phyloP scores from a whole-genome alignment of 2,797 vertebrate species.

The Onychomys arenicola region DNA sequence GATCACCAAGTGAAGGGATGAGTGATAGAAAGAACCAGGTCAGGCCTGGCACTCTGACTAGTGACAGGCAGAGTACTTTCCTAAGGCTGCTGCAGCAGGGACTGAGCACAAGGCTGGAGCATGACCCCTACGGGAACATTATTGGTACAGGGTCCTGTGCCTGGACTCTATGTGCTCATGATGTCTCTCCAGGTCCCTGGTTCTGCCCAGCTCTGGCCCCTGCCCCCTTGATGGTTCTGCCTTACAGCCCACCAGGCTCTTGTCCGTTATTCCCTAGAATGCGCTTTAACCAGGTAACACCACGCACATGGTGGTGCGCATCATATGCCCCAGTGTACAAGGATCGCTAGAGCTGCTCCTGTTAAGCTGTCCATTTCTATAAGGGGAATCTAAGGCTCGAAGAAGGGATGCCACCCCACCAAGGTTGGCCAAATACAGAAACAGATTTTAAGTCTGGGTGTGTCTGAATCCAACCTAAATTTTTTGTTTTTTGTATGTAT shows the following conservation, averaged over 20 bases:
- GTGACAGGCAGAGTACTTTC: background rate
- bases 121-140: background rate
- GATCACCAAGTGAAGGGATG: background rate
- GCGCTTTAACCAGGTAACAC: background rate
- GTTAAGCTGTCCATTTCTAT: background rate
- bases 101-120: no score
- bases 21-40: background rate
- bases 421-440: background rate
- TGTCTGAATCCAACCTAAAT: background rate
- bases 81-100: rapidly evolving
- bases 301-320: background rate
- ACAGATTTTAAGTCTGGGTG: background rate
- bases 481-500: background rate
- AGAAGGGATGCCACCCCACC: background rate
- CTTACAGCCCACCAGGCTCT: background rate
- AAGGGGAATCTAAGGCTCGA: background rate
- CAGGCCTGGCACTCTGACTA: background rate
- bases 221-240: background rate
- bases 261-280: background rate
- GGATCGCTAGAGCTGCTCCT: background rate
- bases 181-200: background rate
- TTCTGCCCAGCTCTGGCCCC: background rate
- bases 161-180: rapidly evolving
- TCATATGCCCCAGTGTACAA: background rate
- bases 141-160: background rate